A percentile compares a stretch with the other conserved stretches of the same genome.
These are phyloP conservation scores for Pseudochirops corinnae DNA, from an alignment of 2,797 vertebrate species.

Conservation along the genomic window DNA sequence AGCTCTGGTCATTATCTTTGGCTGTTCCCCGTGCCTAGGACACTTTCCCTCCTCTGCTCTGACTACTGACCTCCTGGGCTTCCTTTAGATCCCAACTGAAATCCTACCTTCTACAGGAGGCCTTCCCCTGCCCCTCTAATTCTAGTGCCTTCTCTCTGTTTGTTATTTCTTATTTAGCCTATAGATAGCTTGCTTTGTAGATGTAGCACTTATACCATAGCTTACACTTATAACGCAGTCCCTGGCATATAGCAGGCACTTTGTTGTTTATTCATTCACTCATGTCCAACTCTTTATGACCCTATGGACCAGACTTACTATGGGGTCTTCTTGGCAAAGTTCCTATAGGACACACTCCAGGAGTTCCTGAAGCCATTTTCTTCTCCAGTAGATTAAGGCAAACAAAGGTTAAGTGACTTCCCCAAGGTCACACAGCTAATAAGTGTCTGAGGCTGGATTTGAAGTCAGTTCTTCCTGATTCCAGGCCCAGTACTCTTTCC, in stretches of 20 bases:
- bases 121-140: neutral
- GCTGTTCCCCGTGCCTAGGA: neutral
- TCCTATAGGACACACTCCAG: too few species aligned
- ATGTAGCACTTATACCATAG: neutral
- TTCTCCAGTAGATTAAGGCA: neutral
- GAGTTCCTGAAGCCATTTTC: too few species aligned
- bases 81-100: constrained; percentile 31
- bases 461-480: neutral
- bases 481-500: neutral
- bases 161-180: neutral
- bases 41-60: neutral
- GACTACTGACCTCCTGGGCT: neutral
- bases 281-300: neutral
- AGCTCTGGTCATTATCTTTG: neutral
- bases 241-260: neutral
- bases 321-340: neutral
- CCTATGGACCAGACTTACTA: neutral
- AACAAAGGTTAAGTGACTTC: neutral
- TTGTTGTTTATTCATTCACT: neutral
- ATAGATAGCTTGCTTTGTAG: neutral
- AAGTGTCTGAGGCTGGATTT: too few species aligned
- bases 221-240: neutral
- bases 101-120: neutral
- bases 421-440: too few species aligned
- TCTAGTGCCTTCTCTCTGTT: neutral